Percentiles rank a stretch among this genome's conserved stretches.
Conservation (phyloP, 1,140 invertebrate genomes). For the Zaprionus lachaisei region DNA sequence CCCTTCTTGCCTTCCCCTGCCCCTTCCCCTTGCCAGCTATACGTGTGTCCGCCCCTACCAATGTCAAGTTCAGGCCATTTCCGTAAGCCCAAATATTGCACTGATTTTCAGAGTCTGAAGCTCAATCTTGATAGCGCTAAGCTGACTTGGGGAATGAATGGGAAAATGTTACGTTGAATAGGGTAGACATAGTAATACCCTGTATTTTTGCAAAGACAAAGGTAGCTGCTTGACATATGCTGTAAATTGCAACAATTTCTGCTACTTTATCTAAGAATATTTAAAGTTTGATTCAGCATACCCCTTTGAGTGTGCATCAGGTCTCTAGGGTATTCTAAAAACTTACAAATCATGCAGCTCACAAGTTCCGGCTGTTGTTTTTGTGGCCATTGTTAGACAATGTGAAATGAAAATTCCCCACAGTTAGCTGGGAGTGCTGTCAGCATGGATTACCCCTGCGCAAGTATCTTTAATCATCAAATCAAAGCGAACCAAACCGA, state of each 20-base stretch:
- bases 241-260: not conserved
- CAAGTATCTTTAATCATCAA: slow-evolving; percentile 39
- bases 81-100: slow-evolving; percentile 51
- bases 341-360: slow-evolving; percentile 75
- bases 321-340: slow-evolving; percentile 28
- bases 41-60: slow-evolving; percentile 28
- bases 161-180: slow-evolving; percentile 9
- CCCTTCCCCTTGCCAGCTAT: slow-evolving; percentile 20
- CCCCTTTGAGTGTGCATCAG: not conserved
- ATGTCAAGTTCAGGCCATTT: slow-evolving; percentile 75
- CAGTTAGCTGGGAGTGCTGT: slow-evolving; percentile 36
- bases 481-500: slow-evolving; percentile 13
- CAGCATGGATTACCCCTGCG: slow-evolving; percentile 11
- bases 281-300: not conserved
- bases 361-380: slow-evolving; percentile 73
- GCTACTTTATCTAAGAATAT: not conserved
- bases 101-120: slow-evolving; percentile 34
- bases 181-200: not conserved
- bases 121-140: slow-evolving; percentile 42
- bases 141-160: slow-evolving; percentile 9
- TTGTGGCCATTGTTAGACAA: slow-evolving; percentile 68
- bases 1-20: slow-evolving; percentile 17
- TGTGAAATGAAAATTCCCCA: slow-evolving; percentile 54
- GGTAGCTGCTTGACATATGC: not conserved
- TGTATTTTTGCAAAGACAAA: not conserved